Conservation (phyloP, 1,140 invertebrate genomes). For the Trissolcus basalis region DNA sequence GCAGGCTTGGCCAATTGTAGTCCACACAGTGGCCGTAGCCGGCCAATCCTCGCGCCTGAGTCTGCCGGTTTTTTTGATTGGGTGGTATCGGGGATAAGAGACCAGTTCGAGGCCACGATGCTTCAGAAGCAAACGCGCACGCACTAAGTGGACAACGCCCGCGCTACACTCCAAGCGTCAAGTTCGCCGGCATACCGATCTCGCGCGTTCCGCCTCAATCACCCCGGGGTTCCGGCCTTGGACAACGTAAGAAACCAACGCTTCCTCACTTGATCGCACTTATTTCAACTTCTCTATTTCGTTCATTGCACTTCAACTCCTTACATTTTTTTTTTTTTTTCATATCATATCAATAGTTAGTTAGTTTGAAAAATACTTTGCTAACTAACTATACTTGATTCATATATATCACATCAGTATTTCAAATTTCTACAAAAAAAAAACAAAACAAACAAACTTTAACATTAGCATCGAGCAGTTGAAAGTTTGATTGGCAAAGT, state of each 20-base stretch:
- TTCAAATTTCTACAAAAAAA: too few species aligned
- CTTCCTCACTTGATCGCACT: conserved; percentile 4
- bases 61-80: conserved; percentile 74
- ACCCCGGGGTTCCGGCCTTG: background rate
- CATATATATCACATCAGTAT: too few species aligned
- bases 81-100: conserved; percentile 74
- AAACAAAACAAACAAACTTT: too few species aligned
- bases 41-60: conserved; percentile 66
- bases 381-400: too few species aligned
- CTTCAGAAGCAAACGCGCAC: conserved; percentile 69
- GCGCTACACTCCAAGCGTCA: background rate
- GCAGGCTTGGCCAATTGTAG: conserved; percentile 70
- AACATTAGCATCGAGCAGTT: too few species aligned
- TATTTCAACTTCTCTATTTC: background rate
- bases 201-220: conserved; percentile 6
- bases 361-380: too few species aligned
- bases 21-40: conserved; percentile 69
- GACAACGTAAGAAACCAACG: conserved; percentile 11
- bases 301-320: background rate
- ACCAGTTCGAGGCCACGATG: conserved; percentile 69
- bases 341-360: too few species aligned
- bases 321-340: background rate
- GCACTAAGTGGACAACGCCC: conserved; percentile 64
- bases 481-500: too few species aligned
- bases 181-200: conserved; percentile 20